Base-by-base conservation (phyloP, 1,140 invertebrate genomes). In the Drosophila ohnishii region DNA sequence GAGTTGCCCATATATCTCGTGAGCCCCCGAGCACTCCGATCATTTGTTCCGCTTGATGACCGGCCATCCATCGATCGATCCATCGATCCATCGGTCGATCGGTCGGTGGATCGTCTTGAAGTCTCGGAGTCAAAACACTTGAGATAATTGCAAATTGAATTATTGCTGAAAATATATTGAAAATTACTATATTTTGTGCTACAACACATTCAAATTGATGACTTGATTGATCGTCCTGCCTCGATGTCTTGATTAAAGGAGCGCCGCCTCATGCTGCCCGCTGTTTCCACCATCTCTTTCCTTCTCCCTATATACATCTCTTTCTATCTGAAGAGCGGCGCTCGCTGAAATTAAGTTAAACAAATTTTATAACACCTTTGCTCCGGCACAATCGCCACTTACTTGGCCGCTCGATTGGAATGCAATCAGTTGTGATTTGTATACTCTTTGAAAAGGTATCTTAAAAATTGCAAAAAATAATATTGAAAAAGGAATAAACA, bases 331-430 rank as follows among this genome's bases (percentile, higher is more conserved):
- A 30, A 22, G 10, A 60, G 56, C 82, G 85, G 84, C 85, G 84
- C 84, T 84, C 84, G 63, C 51, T 80, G 66, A 90, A 90, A 90
- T 90, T 90, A 90, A 90, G 85, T 83, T 90, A 89, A 90, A 90
- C 89, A 90, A 90, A 90, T 90, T 90, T 90, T 90, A 84, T 90
- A 90, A 90, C 90, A 90, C 90, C 86, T 90, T 87, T 82, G 78
- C 71, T 71, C 77, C 73, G 73, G 73, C 80, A 87, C 80, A 87
- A 71, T 82, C 63, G 77, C 76, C 81, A 85, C 81, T 78, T 75
- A 69, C 57, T 71, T 71, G 70, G 51, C 40, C 45, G 58, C 47
- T 48, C 60, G 63, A 66, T 78, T 35, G 84, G 84, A 89, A 88
- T 88, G 84, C 84, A 89, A 88, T 88, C 84, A 88, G 80, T 83